Conservation (phyloP, 2,888 invertebrate species). For the Holacanthella duospinosa region DNA sequence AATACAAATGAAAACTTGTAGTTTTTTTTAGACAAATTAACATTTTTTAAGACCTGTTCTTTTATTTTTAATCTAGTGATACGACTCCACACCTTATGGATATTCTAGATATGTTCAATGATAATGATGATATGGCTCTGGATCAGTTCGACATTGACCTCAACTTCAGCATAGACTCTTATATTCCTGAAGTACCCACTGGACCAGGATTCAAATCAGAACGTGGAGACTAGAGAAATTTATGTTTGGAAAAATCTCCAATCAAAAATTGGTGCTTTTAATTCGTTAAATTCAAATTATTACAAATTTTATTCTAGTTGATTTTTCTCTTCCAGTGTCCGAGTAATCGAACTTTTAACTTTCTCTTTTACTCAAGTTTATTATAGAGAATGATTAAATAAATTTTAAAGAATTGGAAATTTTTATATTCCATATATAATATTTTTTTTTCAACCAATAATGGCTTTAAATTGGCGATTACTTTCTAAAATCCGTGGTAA, state of each 20-base stretch:
- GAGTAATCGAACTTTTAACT: too few species aligned
- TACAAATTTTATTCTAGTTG: background rate
- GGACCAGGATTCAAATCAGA: background rate
- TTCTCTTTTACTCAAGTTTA: too few species aligned
- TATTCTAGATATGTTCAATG: constrained; percentile 5
- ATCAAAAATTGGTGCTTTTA: background rate
- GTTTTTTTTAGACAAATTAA: constrained; percentile 1
- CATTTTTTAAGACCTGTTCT: background rate
- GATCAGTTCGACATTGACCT: constrained; percentile 1
- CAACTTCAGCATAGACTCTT: background rate
- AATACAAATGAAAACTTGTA: background rate
- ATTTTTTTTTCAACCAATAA: too few species aligned
- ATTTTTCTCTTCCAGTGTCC: background rate
- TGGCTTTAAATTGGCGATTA: too few species aligned
- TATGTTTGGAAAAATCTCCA: background rate
- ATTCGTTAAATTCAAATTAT: background rate
- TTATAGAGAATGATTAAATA: too few species aligned
- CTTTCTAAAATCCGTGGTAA: too few species aligned
- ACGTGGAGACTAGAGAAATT: background rate
- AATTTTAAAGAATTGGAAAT: too few species aligned
- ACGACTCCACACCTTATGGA: background rate
- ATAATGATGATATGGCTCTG: constrained; percentile 1
- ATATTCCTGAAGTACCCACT: background rate
- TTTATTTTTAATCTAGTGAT: constrained; percentile 3
- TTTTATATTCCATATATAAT: too few species aligned